Evolutionary conservation across 1,140 invertebrate species (phyloP), one percentile per base, ranked within the genome.

Genomic region (Brachionus koreanus): DNA sequence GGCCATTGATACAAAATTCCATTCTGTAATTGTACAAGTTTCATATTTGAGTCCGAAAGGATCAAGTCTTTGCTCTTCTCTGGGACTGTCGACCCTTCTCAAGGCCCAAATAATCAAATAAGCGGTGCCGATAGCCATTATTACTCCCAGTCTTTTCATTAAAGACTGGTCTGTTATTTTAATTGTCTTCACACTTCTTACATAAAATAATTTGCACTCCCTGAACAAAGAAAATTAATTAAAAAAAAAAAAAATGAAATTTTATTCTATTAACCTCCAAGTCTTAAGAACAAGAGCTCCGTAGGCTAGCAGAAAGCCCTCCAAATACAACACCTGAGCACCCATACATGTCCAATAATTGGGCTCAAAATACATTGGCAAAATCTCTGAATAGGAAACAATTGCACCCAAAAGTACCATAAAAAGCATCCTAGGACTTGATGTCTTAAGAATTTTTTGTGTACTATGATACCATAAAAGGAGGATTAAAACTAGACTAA

Each of bases 1-100:
- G n/a, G 76, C 76, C 76, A 79, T 79, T 42, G 76, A 79, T 61
- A 79, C 35, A 61, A 79, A 79, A 43, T 79, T 79, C 76, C 76
- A 79, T 61, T 61, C 76, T 37, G 76, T 61, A 16, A 79, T 25
- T 9, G 76, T 61, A 43, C 76, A 79, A 1, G 76, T 61, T 39
- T 79, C 76, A 16, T 79, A 79, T 79, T 65, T 79, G 33, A 79
- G 39, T 19, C 76, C 76, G 12, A 39, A 37, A 0, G 76, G 76
- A 23, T 65, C 76, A 3, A 29, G 39, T 43, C 39, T 61, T 42
- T 33, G 33, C 76, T 79, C 76, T 19, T 16, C n/a, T 19, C 29
- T 57, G 1, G 76, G 76, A 39, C 61, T 79, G 13, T 79, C 76
- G 29, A 23, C 37, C 35, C 33, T 57, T 39, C 76, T 57, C 19